phyloP scores from a whole-genome alignment of 1,140 invertebrate genomes.

The Eupristina koningsbergeri region DNA sequence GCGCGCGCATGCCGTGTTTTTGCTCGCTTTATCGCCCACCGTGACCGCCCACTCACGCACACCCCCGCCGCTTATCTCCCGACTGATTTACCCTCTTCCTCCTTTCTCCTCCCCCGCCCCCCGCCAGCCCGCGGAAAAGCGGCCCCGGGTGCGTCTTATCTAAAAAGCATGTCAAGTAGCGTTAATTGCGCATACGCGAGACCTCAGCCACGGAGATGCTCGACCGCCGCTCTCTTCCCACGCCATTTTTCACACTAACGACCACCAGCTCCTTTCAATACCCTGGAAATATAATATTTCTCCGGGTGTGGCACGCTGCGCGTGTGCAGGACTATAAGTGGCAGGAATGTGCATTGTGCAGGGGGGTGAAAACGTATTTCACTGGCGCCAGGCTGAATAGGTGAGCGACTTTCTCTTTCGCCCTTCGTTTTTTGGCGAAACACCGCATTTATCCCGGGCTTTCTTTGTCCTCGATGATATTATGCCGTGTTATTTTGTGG shows the following conservation, averaged over 20 bases:
- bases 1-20: background rate
- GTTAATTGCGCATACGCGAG: constrained; percentile 19
- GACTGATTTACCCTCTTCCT: constrained; percentile 8
- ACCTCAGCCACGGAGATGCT: background rate
- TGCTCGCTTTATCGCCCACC: background rate
- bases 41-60: background rate
- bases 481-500: background rate
- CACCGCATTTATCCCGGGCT: background rate
- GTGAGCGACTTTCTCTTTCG: background rate
- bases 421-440: background rate
- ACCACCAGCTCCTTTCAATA: constrained; percentile 10
- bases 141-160: background rate
- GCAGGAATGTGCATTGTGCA: background rate
- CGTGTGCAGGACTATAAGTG: background rate
- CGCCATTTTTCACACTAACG: constrained; percentile 13
- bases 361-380: background rate
- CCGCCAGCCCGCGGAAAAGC: too few relatives aligned
- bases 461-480: background rate
- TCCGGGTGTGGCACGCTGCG: background rate
- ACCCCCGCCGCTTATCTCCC: background rate
- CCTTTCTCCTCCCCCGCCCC: too few relatives aligned
- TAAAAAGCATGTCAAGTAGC: constrained; percentile 18
- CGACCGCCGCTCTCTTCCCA: too few relatives aligned
- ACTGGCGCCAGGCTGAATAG: background rate
- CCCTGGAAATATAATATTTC: background rate